Base-by-base conservation (phyloP, 2,888 invertebrate species). In the Lissonota sp. region DNA sequence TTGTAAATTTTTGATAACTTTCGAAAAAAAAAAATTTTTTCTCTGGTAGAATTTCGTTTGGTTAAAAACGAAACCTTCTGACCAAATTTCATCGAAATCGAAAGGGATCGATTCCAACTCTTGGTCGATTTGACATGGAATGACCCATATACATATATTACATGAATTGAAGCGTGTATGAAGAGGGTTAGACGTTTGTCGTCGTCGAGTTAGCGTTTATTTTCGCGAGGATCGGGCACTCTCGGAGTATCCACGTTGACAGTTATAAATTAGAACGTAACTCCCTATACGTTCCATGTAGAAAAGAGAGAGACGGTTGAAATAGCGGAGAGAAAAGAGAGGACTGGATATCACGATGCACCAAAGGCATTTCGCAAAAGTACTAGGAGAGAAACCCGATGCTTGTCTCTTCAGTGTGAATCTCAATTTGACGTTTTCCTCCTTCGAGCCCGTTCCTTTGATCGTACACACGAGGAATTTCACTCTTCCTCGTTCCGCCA, bases 251-350 rank as follows among this genome's bases (percentile, higher is more conserved):
- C 37, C 73, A 70, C 79, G 82, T 81, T 83, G 88, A 87, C 87
- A 86, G 85, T 88, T 88, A 89, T 87, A 89, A 90, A 89, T 90
- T 88, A 88, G 86, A 87, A 86, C 84, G 87, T 86, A 87, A 88
- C 87, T 84, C 64, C 26, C 62, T n/a, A 49, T 64, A n/a, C 57
- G 53, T 64, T 49, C 64, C 75, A 55, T 60, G 74, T 39, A 55
- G n/a, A 51, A 70, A 46, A 83, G 76, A 75, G 64, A 80, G 16
- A 67, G 69, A 55, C 1, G 46, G 69, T 40, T 26, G 40, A 10
- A 51, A 16, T 16, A 37, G 37, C 4, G 39, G 77, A 74, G 37
- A 69, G 42, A 63, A 53, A 70, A 53, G 40, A 12, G 60, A 14
- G n/a, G n/a, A n/a, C n/a, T 44, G 39, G 39, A 62, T 58, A 55